phyloP scores from a whole-genome alignment of 2,888 invertebrate species.

The Amblyteles armatorius region DNA sequence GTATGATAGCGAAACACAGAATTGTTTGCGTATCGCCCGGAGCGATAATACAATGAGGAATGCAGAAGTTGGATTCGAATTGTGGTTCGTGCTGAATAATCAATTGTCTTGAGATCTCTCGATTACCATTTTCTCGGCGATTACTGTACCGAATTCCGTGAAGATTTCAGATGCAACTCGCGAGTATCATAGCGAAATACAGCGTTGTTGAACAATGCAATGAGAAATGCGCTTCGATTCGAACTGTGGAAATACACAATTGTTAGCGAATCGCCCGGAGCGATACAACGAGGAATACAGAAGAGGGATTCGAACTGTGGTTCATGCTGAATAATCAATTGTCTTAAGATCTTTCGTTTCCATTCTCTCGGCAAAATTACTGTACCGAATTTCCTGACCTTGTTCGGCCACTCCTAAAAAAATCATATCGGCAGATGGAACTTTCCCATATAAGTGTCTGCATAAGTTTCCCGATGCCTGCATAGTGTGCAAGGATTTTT shows the following conservation, averaged over 20 bases:
- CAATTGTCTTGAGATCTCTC: neutral
- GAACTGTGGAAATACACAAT: no score
- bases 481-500: no score
- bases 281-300: neutral
- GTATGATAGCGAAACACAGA: slow-evolving; percentile 15
- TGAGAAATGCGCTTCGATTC: neutral
- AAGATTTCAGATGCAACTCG: neutral
- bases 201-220: neutral
- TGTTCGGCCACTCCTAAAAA: neutral
- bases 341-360: neutral
- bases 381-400: neutral
- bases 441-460: neutral
- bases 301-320: neutral
- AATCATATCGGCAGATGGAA: neutral
- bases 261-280: neutral
- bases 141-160: neutral
- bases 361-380: neutral
- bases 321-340: neutral
- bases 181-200: slow-evolving; percentile 12
- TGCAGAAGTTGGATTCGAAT: neutral
- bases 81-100: neutral
- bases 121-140: neutral
- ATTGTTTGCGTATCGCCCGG: neutral
- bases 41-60: slow-evolving; percentile 1
- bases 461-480: no score